These are phyloP conservation scores for Toxonevra muliebris DNA, from an alignment of 2,888 invertebrate genomes.

Conservation along the genomic window DNA sequence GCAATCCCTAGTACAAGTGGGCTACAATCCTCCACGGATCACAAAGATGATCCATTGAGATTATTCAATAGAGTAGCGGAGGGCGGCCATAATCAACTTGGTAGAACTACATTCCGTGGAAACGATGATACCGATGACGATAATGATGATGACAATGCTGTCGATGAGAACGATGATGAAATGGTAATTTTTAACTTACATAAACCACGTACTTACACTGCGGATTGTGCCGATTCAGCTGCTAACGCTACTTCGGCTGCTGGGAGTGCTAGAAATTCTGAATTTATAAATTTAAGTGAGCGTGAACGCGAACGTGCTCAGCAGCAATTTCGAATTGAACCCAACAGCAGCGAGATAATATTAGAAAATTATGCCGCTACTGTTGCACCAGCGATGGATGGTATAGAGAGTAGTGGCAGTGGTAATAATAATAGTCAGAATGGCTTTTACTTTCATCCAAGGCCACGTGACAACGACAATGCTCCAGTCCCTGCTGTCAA, in stretches of 20 bases:
- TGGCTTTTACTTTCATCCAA: too few species aligned
- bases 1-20: conserved; percentile 53
- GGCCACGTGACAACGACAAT: background rate
- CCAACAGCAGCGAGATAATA: conserved; percentile 29
- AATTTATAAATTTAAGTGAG: conserved; percentile 31
- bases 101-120: conserved; percentile 1
- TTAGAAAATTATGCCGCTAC: too few species aligned
- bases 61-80: too few species aligned
- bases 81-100: background rate
- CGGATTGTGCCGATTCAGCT: background rate
- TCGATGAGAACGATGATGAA: conserved; percentile 36
- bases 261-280: conserved; percentile 7
- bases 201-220: conserved; percentile 18
- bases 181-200: conserved; percentile 35
- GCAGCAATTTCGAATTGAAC: conserved; percentile 36
- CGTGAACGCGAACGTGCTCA: conserved; percentile 34
- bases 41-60: background rate
- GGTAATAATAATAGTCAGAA: too few species aligned
- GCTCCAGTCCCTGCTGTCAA: conserved; percentile 21
- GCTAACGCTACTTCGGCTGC: background rate
- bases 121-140: background rate
- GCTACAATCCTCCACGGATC: conserved; percentile 36
- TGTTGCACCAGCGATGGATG: too few species aligned
- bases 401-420: too few species aligned
- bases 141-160: conserved; percentile 16